phyloP scores from a whole-genome alignment of 1,140 invertebrate species.

The Pectinophora gossypiella region DNA sequence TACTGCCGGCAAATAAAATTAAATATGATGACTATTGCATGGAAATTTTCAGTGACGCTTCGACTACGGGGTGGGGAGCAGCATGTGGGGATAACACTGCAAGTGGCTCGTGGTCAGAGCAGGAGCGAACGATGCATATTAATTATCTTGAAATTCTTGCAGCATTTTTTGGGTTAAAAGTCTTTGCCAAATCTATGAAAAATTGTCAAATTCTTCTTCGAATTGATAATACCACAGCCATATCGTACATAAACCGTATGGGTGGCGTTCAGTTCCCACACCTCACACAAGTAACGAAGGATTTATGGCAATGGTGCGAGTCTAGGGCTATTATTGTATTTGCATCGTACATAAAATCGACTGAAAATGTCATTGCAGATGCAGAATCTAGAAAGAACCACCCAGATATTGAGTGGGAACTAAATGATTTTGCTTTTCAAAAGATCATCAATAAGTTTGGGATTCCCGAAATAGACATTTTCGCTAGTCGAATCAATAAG shows the following conservation, averaged over 20 bases:
- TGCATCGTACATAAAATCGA: conserved; percentile 9
- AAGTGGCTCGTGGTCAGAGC: background rate
- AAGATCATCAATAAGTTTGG: conserved; percentile 11
- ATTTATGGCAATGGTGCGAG: conserved; percentile 14
- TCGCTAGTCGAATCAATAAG: conserved; percentile 24
- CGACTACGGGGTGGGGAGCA: conserved; percentile 9
- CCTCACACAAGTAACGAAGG: conserved; percentile 4
- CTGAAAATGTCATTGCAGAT: conserved; percentile 4
- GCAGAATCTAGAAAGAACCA: background rate
- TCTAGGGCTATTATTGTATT: conserved; percentile 1
- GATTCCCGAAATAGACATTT: conserved; percentile 25
- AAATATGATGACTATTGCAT: conserved; percentile 4
- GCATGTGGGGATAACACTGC: conserved; percentile 5
- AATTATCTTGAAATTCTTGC: conserved; percentile 11
- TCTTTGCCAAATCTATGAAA: conserved; percentile 5
- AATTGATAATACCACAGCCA: conserved; percentile 25
- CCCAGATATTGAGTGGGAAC: conserved; percentile 10
- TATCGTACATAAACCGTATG: conserved; percentile 30
- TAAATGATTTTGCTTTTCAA: conserved; percentile 8
- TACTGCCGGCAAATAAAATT: conserved; percentile 1
- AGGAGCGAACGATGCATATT: conserved; percentile 7
- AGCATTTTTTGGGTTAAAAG: conserved; percentile 8
- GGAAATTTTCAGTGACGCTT: conserved; percentile 11
- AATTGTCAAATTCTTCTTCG: conserved; percentile 18
- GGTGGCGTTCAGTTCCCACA: conserved; percentile 8